Evolutionary conservation across 2,797 vertebrate genomes (phyloP).

Genomic region (Diceros bicornis): DNA sequence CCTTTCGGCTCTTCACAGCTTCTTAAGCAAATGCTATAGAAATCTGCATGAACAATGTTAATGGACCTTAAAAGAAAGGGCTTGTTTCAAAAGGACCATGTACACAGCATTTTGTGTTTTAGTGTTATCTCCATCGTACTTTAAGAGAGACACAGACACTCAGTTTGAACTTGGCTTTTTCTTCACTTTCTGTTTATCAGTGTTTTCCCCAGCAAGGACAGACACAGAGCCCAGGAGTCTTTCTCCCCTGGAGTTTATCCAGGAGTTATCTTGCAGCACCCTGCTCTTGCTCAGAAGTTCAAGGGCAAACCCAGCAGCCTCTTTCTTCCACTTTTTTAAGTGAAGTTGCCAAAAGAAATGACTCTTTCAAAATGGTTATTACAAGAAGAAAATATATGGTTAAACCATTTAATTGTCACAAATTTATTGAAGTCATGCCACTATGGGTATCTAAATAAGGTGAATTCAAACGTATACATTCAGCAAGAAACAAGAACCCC

Average conservation of each 20-base stretch:
- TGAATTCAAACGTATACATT: not conserved
- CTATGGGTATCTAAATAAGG: not conserved
- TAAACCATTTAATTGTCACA: not conserved
- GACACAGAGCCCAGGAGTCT: conserved; percentile 53
- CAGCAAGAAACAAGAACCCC: not conserved
- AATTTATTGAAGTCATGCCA: not conserved
- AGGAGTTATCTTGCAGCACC: conserved; percentile 73
- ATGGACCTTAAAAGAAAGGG: not conserved
- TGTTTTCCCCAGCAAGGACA: conserved; percentile 68
- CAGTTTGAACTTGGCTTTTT: not conserved
- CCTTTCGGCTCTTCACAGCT: not conserved
- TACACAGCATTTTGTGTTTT: not conserved
- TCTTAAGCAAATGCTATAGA: not conserved
- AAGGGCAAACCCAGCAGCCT: conserved; percentile 80
- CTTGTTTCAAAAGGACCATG: not conserved
- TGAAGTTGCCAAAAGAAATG: conserved; percentile 81
- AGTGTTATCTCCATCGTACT: not conserved
- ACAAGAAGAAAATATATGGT: not conserved
- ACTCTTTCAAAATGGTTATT: conserved; percentile 63
- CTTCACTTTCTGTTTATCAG: conserved; percentile 63
- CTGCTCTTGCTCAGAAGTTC: conserved; percentile 76
- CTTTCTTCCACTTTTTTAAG: conserved; percentile 71
- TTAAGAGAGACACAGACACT: not conserved
- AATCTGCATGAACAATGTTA: not conserved
- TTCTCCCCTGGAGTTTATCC: conserved; percentile 73